Percentiles rank a stretch among this genome's conserved stretches.
Conservation (phyloP, 2,797 vertebrate genomes). For the Coregonus sp. region DNA sequence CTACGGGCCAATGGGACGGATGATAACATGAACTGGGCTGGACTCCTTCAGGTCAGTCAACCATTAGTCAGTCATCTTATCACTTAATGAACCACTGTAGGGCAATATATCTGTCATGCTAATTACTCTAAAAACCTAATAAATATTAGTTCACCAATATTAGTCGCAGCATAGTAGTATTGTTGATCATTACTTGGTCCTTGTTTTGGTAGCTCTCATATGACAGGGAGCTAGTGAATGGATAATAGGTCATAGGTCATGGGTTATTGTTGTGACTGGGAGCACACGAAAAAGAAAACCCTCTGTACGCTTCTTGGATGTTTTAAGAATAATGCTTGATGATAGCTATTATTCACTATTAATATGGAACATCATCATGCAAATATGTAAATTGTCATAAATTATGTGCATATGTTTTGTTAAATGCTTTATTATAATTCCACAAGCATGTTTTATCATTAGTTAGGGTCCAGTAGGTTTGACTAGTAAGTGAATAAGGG, state of each 20-base stretch:
- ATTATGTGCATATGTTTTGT: background rate
- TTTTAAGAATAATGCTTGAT: too few species aligned
- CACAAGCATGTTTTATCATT: conserved; percentile 15
- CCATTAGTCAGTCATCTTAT: background rate
- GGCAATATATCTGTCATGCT: background rate
- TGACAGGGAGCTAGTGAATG: background rate
- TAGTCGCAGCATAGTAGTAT: background rate
- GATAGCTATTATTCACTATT: background rate
- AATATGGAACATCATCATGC: background rate
- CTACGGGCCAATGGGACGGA: conserved; percentile 64
- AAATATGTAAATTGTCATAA: background rate
- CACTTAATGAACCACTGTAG: background rate
- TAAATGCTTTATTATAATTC: background rate
- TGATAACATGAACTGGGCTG: conserved; percentile 71
- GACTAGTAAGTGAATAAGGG: conserved; percentile 33
- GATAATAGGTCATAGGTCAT: background rate
- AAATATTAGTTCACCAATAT: background rate
- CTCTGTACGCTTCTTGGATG: background rate
- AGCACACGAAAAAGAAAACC: background rate
- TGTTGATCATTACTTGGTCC: background rate
- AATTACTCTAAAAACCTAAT: too few species aligned
- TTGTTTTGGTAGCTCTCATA: too few species aligned
- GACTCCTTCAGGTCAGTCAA: conserved; percentile 75
- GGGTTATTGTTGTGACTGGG: background rate
- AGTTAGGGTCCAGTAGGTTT: conserved; percentile 7